A percentile compares a stretch with the other conserved stretches of the same genome.
phyloP scores from a whole-genome alignment of 2,113 vertebrate genomes.

The Atrichornis clamosus region DNA sequence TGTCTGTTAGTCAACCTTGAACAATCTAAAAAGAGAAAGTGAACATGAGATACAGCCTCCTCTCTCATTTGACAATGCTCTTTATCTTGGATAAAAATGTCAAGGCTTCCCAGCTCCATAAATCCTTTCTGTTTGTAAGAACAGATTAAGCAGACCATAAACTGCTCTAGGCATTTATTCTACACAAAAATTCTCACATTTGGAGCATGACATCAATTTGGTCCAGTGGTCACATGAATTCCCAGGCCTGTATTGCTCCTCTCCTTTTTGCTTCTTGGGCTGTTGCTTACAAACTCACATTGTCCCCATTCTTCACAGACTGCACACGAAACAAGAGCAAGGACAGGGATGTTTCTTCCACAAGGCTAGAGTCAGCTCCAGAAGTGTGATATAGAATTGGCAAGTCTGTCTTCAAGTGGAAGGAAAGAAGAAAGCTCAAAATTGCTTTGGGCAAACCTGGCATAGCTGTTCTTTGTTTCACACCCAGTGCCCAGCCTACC shows the following conservation, averaged over 20 bases:
- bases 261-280: not conserved
- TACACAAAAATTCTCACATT: not conserved
- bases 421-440: not conserved
- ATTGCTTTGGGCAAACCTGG: not conserved
- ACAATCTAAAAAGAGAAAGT: not conserved
- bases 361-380: not conserved
- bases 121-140: not conserved
- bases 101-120: not conserved
- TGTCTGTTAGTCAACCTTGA: not conserved
- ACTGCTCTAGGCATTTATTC: not conserved
- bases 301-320: not conserved
- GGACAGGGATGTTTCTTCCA: not conserved
- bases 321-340: not conserved
- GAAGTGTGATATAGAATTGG: not conserved
- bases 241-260: not conserved
- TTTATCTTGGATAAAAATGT: not conserved
- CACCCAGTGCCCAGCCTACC: not conserved
- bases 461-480: not conserved
- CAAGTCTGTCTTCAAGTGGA: not conserved
- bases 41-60: not conserved
- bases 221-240: not conserved
- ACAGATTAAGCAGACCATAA: not conserved
- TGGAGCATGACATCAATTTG: not conserved
- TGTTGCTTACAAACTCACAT: not conserved
- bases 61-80: not conserved